Conservation (phyloP, 2,797 vertebrate genomes). For the Zonotrichia albicollis region DNA sequence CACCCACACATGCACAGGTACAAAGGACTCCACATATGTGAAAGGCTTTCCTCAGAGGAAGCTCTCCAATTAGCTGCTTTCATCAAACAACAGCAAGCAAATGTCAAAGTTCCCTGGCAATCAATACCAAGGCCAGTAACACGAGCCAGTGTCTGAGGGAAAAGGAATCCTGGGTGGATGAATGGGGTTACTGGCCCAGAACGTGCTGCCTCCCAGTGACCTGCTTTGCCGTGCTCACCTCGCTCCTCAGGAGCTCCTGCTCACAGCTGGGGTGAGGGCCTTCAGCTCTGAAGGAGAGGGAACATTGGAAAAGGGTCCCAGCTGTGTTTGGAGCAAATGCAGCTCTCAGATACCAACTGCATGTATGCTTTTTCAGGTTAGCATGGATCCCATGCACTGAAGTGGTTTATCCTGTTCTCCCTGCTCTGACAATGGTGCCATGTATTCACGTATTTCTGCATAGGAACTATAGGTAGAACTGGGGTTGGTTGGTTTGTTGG, state of each 20-base stretch:
- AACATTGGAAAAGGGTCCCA: neutral
- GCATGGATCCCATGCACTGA: neutral
- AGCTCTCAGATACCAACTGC: neutral
- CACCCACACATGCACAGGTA: neutral
- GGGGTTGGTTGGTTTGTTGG: neutral
- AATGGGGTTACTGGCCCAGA: constrained; percentile 23
- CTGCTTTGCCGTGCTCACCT: neutral
- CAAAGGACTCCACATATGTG: neutral
- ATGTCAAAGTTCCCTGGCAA: constrained; percentile 26
- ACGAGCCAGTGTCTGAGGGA: neutral
- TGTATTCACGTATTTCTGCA: neutral
- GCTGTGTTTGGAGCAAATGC: neutral
- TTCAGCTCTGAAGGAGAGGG: neutral
- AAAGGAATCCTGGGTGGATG: neutral
- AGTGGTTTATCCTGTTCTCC: neutral
- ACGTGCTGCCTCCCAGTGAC: neutral
- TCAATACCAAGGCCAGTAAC: constrained; percentile 22
- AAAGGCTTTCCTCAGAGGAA: neutral
- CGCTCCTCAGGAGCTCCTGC: neutral
- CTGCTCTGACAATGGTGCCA: neutral
- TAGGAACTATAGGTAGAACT: neutral
- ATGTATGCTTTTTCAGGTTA: neutral
- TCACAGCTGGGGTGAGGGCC: neutral
- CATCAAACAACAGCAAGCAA: constrained; percentile 11
- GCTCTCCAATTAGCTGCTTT: constrained; percentile 25